A percentile compares a stretch with the other conserved stretches of the same genome.
phyloP scores from a whole-genome alignment of 2,797 vertebrate genomes.

The Mallotus villosus region DNA sequence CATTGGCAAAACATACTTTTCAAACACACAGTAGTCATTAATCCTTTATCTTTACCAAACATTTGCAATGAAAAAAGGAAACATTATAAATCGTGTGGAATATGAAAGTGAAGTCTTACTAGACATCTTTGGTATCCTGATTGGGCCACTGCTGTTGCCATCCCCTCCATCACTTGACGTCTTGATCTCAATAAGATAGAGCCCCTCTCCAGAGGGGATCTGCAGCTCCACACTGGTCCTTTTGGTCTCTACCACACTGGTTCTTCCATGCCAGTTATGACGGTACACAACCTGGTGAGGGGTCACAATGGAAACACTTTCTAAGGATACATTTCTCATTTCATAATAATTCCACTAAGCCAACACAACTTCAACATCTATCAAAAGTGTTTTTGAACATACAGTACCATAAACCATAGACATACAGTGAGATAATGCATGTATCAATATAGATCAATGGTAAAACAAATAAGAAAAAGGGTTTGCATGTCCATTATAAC shows the following conservation, averaged over 20 bases:
- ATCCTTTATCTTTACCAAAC: not conserved
- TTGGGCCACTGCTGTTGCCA: conserved; percentile 86
- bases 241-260: conserved; percentile 83
- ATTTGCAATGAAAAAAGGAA: not conserved
- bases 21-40: not conserved
- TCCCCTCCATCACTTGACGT: conserved; percentile 84
- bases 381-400: not conserved
- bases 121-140: conserved; percentile 88
- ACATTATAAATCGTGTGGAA: not conserved
- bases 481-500: too few relatives aligned
- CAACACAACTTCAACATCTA: not conserved
- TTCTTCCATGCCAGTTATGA: conserved; percentile 81
- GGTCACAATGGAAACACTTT: not conserved
- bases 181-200: conserved; percentile 87
- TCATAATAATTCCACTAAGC: too few relatives aligned
- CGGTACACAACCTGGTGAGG: conserved; percentile 81
- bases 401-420: too few relatives aligned
- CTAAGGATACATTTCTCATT: too few relatives aligned
- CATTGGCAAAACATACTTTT: not conserved
- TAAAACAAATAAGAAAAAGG: too few relatives aligned
- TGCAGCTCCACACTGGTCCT: conserved; percentile 85
- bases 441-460: too few relatives aligned
- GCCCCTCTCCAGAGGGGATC: conserved; percentile 80
- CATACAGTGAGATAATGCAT: too few relatives aligned
- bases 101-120: conserved; percentile 70